These are phyloP conservation scores for Eremobia ochroleuca DNA, from an alignment of 2,888 invertebrate genomes.

Conservation along the genomic window DNA sequence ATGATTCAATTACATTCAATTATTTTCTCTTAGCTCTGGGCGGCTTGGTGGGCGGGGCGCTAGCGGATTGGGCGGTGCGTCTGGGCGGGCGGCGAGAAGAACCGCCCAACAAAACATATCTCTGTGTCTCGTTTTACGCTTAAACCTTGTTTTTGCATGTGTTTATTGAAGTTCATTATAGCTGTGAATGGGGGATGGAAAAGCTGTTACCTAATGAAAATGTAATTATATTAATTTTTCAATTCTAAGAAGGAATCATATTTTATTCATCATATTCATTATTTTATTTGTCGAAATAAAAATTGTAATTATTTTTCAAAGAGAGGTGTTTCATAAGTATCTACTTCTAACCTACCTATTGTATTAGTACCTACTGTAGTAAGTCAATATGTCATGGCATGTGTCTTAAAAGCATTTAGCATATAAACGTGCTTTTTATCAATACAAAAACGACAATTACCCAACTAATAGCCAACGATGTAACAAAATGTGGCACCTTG, in stretches of 20 bases:
- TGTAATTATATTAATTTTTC: background rate
- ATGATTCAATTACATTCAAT: slow-evolving; percentile 88
- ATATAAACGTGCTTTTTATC: slow-evolving; percentile 29
- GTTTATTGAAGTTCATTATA: slow-evolving; percentile 38
- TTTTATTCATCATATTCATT: background rate
- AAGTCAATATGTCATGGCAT: slow-evolving; percentile 18
- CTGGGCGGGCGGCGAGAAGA: slow-evolving; percentile 78
- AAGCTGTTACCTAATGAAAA: background rate
- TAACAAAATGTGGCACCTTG: slow-evolving; percentile 74
- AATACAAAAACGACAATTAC: slow-evolving; percentile 23
- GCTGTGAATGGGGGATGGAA: background rate
- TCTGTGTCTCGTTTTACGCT: slow-evolving; percentile 67
- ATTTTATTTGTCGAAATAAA: background rate
- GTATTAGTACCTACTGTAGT: no score
- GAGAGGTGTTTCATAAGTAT: background rate
- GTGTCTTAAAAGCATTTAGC: slow-evolving; percentile 3
- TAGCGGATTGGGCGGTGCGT: slow-evolving; percentile 81
- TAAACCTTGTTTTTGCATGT: slow-evolving; percentile 53
- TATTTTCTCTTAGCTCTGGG: slow-evolving; percentile 78
- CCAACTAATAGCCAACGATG: slow-evolving; percentile 30
- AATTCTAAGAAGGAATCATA: background rate
- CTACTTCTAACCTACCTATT: background rate
- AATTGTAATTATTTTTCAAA: background rate
- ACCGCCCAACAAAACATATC: slow-evolving; percentile 81
- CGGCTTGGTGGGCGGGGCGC: slow-evolving; percentile 81